Conservation (phyloP, 2,888 invertebrate species). For the Phalangium opilio region DNA sequence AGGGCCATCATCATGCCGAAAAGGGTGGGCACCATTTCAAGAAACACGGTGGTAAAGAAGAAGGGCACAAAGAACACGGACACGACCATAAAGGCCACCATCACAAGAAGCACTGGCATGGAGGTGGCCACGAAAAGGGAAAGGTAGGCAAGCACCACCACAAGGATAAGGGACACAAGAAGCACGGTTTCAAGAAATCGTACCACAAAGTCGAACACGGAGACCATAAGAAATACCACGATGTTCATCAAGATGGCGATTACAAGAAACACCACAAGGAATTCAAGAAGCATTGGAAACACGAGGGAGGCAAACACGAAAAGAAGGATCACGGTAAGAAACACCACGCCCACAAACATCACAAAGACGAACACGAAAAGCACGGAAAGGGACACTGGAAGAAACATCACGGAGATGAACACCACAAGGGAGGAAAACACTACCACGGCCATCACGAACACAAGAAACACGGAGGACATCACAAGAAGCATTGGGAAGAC, state of each 20-base stretch:
- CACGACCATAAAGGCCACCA: not conserved
- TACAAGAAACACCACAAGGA: not conserved
- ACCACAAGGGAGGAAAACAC: too few species aligned
- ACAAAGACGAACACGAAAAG: too few species aligned
- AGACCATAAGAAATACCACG: not conserved
- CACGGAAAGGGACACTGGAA: too few species aligned
- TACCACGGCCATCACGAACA: too few species aligned
- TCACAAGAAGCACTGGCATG: not conserved
- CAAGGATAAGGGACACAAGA: conserved; percentile 1
- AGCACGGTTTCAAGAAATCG: not conserved
- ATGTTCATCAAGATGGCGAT: not conserved
- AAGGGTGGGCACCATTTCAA: not conserved
- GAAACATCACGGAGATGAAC: too few species aligned
- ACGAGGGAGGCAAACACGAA: not conserved
- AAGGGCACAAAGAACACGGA: not conserved
- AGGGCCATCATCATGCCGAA: not conserved
- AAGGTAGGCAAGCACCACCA: not conserved
- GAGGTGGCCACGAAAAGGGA: not conserved
- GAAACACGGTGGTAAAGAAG: not conserved
- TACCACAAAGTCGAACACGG: not conserved
- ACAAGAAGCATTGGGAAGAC: too few species aligned
- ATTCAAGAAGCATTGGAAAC: not conserved
- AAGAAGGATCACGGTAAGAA: not conserved
- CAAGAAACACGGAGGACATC: too few species aligned
- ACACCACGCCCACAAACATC: not conserved